These are phyloP conservation scores for Herpetotheres cachinnans DNA, from an alignment of 2,113 vertebrate species.

Conservation along the genomic window DNA sequence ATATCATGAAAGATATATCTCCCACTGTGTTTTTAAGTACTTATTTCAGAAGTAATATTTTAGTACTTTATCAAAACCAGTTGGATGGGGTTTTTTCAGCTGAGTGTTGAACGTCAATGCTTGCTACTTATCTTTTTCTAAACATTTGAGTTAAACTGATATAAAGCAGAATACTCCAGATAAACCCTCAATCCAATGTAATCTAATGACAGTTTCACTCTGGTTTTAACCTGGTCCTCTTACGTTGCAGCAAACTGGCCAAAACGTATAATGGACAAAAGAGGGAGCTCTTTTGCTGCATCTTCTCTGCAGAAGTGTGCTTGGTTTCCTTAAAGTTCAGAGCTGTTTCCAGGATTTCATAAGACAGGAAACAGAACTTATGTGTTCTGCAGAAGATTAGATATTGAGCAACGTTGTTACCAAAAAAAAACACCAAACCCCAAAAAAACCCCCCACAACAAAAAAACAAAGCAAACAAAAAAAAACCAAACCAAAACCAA, in stretches of 20 bases:
- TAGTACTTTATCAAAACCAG: neutral
- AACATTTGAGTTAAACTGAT: neutral
- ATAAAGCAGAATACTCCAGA: constrained; percentile 2
- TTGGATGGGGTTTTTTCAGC: neutral
- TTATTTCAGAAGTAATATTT: constrained; percentile 16
- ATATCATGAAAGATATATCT: neutral
- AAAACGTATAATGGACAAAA: constrained; percentile 34
- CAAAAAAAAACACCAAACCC: neutral
- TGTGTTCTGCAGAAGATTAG: constrained; percentile 67
- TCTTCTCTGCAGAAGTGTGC: neutral
- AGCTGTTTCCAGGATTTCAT: constrained; percentile 69
- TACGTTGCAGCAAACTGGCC: neutral
- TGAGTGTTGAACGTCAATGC: neutral
- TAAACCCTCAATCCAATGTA: neutral
- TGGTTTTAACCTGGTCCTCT: neutral
- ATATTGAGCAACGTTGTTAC: constrained; percentile 27
- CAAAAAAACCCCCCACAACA: neutral
- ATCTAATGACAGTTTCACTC: neutral
- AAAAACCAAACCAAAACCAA: neutral
- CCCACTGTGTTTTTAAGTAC: neutral
- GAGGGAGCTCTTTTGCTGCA: constrained; percentile 75
- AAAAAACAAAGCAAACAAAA: neutral
- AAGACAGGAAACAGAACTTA: constrained; percentile 76
- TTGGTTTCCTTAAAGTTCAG: constrained; percentile 30
- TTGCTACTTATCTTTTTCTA: neutral